Conservation (phyloP, 2,888 invertebrate genomes). For the Caenorhabditis sp. region DNA sequence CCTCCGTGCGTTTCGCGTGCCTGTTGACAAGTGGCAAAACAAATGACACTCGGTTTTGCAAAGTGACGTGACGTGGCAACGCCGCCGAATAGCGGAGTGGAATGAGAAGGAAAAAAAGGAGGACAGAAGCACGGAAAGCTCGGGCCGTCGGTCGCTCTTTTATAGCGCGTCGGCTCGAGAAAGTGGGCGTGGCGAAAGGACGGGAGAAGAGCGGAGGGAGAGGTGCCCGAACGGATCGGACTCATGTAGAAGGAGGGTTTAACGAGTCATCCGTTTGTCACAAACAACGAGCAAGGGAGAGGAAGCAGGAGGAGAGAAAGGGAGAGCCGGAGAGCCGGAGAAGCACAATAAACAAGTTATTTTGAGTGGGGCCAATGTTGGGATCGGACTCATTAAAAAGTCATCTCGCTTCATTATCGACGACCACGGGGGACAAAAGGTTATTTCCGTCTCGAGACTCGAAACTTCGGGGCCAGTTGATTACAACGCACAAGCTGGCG, state of each 20-base stretch:
- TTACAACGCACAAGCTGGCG: too few relatives aligned
- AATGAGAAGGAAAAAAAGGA: not conserved
- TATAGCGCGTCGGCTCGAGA: slow-evolving; percentile 3
- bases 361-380: not conserved
- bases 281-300: not conserved
- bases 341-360: not conserved
- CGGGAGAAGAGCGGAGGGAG: slow-evolving; percentile 10
- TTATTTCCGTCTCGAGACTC: not conserved
- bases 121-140: not conserved
- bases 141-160: slow-evolving; percentile 2
- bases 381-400: not conserved
- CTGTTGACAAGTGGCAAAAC: not conserved
- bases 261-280: too few relatives aligned
- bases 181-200: slow-evolving; percentile 1
- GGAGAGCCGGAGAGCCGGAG: slow-evolving; percentile 1
- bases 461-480: too few relatives aligned
- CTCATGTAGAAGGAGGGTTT: not conserved
- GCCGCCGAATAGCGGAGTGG: too few relatives aligned
- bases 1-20: not conserved
- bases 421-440: not conserved
- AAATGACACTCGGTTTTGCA: not conserved
- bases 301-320: not conserved
- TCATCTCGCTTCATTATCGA: not conserved
- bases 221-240: not conserved
- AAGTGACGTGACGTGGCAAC: too few relatives aligned